Conservation (phyloP, 2,888 invertebrate genomes). For the Lithodes maja region DNA sequence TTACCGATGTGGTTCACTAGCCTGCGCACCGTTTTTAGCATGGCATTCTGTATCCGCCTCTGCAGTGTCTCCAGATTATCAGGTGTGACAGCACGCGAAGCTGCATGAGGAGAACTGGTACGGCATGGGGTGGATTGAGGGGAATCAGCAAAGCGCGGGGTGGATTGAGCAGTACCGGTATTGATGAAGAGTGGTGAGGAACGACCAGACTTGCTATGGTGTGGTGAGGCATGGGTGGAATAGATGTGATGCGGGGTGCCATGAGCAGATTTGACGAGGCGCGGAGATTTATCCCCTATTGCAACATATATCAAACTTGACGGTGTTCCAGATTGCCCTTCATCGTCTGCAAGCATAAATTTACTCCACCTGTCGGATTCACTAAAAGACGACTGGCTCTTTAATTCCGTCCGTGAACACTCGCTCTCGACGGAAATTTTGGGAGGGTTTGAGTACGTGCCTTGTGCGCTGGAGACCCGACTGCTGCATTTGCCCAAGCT, state of each 20-base stretch:
- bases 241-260: background rate
- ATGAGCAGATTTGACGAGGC: background rate
- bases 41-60: constrained; percentile 30
- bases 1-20: constrained; percentile 34
- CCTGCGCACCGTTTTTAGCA: constrained; percentile 39
- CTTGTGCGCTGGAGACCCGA: background rate
- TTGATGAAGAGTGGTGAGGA: no score
- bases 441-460: background rate
- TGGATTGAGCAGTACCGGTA: no score
- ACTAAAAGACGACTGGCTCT: background rate
- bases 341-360: background rate
- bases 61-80: constrained; percentile 24
- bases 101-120: background rate
- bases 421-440: constrained; percentile 9
- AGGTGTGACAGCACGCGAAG: background rate
- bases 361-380: background rate
- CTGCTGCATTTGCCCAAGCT: constrained; percentile 38
- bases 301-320: background rate
- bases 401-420: background rate
- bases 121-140: no score
- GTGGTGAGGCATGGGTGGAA: no score
- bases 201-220: no score
- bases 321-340: background rate
- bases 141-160: no score
- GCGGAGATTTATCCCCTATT: background rate